phyloP scores from a whole-genome alignment of 2,113 vertebrate species.

The Solenodon paradoxus region DNA sequence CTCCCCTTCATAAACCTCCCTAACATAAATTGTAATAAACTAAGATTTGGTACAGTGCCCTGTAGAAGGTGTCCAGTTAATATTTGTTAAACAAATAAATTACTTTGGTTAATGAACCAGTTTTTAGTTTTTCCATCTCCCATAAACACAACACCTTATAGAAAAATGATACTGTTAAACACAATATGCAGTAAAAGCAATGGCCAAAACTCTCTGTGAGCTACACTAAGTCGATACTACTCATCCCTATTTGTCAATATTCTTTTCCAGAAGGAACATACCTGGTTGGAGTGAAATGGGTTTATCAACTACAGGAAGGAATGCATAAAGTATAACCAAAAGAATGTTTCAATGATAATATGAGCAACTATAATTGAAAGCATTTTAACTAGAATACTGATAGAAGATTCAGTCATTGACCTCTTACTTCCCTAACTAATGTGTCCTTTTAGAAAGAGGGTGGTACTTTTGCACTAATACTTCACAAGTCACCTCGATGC shows the following conservation, averaged over 20 bases:
- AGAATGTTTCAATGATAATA: background rate
- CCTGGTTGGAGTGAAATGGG: background rate
- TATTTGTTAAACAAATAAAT: constrained; percentile 4
- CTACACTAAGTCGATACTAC: background rate
- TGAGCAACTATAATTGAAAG: background rate
- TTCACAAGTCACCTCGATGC: background rate
- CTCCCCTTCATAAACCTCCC: background rate
- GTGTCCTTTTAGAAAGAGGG: background rate
- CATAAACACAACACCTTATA: background rate
- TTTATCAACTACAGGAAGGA: background rate
- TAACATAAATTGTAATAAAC: background rate
- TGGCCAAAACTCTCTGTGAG: background rate
- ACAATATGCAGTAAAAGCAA: background rate
- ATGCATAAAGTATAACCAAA: background rate
- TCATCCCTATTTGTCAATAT: background rate
- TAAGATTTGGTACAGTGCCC: background rate
- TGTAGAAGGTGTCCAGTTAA: background rate
- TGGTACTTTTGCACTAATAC: background rate
- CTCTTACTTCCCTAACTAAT: background rate
- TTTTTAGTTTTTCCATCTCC: background rate
- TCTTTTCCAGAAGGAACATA: background rate
- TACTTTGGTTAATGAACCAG: background rate
- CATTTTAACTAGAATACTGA: background rate
- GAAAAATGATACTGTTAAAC: background rate
- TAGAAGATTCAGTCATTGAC: background rate